A percentile compares a stretch with the other conserved stretches of the same genome.
Conservation (phyloP, 2,113 vertebrate species). For the Thermophis baileyi region DNA sequence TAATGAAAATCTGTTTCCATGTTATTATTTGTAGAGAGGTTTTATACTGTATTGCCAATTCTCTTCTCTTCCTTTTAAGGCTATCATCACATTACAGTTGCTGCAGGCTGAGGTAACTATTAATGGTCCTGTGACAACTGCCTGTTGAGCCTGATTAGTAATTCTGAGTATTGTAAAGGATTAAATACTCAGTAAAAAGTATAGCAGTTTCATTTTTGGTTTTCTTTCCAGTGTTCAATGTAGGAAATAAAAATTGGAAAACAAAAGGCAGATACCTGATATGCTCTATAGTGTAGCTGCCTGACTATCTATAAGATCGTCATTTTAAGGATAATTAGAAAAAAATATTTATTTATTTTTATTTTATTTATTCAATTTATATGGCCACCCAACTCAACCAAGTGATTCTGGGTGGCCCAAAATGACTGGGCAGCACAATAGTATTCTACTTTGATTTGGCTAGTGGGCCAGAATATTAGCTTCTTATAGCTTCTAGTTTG, state of each 20-base stretch:
- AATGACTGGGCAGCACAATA: not conserved
- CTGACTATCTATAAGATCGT: not conserved
- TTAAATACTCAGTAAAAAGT: conserved; percentile 44
- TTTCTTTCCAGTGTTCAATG: not conserved
- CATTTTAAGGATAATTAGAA: not conserved
- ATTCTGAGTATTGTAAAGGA: conserved; percentile 17
- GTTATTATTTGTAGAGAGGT: conserved; percentile 43
- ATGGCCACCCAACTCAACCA: not conserved
- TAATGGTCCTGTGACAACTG: conserved; percentile 33
- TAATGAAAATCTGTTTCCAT: not conserved
- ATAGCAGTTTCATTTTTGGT: conserved; percentile 37
- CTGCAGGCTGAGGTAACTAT: conserved; percentile 44
- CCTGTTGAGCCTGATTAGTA: conserved; percentile 42
- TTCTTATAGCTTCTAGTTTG: not conserved
- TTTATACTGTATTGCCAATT: conserved; percentile 23
- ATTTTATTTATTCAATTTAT: not conserved
- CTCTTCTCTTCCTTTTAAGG: conserved; percentile 17
- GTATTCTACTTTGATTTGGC: not conserved
- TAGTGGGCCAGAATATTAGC: not conserved
- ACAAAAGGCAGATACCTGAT: not conserved
- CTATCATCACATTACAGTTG: conserved; percentile 3
- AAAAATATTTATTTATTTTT: not conserved
- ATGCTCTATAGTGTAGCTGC: not conserved
- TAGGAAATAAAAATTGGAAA: not conserved
- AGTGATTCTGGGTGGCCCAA: not conserved